Evolutionary conservation across 2,113 vertebrate genomes (phyloP).

Genomic region (Hyperopisus bebe): DNA sequence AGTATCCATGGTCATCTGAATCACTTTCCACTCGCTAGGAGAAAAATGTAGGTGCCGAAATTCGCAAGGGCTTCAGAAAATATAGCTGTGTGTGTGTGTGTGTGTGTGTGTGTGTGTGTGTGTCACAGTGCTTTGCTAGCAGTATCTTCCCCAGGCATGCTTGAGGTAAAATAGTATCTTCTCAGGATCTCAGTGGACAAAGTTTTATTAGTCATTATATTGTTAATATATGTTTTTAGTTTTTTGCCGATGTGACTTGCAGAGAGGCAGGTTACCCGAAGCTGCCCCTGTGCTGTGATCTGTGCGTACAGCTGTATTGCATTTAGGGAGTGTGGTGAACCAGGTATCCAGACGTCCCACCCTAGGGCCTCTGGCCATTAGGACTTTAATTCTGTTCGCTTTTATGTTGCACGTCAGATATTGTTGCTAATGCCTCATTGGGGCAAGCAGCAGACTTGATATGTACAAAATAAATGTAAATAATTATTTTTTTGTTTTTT

Average conservation of each 20-base stretch:
- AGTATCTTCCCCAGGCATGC: not conserved
- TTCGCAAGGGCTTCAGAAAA: not conserved
- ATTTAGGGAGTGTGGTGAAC: not conserved
- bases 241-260: not conserved
- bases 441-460: not conserved
- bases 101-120: too few relatives aligned
- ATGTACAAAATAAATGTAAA: conserved; percentile 16
- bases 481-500: not conserved
- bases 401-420: not conserved
- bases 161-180: not conserved
- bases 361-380: not conserved
- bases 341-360: not conserved
- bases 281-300: not conserved
- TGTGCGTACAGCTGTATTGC: not conserved
- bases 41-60: not conserved
- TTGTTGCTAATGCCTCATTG: not conserved
- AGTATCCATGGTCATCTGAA: not conserved
- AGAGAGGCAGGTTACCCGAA: not conserved
- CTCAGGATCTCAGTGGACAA: not conserved
- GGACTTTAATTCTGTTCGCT: not conserved
- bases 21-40: not conserved
- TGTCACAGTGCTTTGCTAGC: not conserved
- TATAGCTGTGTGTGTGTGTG: not conserved
- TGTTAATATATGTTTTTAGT: not conserved
- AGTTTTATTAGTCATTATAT: not conserved